A percentile compares a stretch with the other conserved stretches of the same genome.
Evolutionary conservation across 2,888 invertebrate genomes (phyloP).

Genomic region (Trilocha varians): DNA sequence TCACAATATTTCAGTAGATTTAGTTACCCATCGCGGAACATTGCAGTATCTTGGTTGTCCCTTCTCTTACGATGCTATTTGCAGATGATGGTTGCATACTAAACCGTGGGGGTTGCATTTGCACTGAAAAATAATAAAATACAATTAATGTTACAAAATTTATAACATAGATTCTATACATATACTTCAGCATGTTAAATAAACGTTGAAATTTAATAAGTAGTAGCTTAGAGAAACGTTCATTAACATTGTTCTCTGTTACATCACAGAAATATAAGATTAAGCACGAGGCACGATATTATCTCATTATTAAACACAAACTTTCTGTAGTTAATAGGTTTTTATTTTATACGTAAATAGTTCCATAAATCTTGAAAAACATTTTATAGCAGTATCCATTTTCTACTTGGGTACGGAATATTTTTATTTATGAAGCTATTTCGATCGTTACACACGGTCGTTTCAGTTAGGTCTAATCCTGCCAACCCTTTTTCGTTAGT

Average conservation of each 20-base stretch:
- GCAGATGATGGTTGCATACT: slow-evolving; percentile 89
- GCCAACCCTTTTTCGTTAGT: slow-evolving; percentile 38
- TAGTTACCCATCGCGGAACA: slow-evolving; percentile 90
- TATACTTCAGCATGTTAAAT: too few species aligned
- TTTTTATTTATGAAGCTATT: slow-evolving; percentile 6
- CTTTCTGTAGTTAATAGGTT: too few species aligned
- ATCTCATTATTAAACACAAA: too few species aligned
- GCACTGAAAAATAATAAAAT: slow-evolving; percentile 38
- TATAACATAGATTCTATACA: too few species aligned
- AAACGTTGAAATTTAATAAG: too few species aligned
- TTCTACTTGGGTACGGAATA: neutral
- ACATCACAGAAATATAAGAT: too few species aligned
- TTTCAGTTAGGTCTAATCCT: slow-evolving; percentile 30
- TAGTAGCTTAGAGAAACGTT: too few species aligned
- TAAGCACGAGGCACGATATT: too few species aligned
- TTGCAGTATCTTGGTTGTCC: slow-evolving; percentile 91
- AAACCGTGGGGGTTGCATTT: slow-evolving; percentile 89
- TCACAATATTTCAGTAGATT: neutral
- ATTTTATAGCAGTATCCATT: neutral
- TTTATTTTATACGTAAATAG: too few species aligned
- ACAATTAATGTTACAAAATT: too few species aligned
- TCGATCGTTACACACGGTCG: slow-evolving; percentile 44
- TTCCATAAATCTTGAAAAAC: too few species aligned
- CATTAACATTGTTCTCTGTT: too few species aligned
- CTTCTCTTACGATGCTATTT: slow-evolving; percentile 89